These are phyloP conservation scores for Nannoperca australis DNA, from an alignment of 2,797 vertebrate genomes.

Conservation along the genomic window DNA sequence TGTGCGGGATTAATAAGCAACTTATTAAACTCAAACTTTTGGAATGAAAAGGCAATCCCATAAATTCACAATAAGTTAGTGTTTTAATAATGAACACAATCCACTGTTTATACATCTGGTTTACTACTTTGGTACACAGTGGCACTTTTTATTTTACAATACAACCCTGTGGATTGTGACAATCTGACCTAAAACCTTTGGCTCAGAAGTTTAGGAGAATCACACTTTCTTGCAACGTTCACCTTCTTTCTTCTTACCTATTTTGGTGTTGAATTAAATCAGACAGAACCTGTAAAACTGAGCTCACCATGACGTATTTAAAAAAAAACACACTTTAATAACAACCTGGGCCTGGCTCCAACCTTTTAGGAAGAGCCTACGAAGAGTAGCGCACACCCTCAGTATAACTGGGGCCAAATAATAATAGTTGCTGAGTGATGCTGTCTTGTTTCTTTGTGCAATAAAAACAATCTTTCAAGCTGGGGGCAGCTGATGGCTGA, in stretches of 20 bases:
- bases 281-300: slow-evolving; percentile 62
- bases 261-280: slow-evolving; percentile 55
- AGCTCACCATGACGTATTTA: slow-evolving; percentile 57
- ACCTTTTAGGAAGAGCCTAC: slow-evolving; percentile 49
- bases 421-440: slow-evolving; percentile 80
- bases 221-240: slow-evolving; percentile 13
- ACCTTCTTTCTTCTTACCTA: slow-evolving; percentile 21
- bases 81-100: slow-evolving; percentile 23
- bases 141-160: slow-evolving; percentile 27
- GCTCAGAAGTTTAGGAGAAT: slow-evolving; percentile 11
- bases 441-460: slow-evolving; percentile 68
- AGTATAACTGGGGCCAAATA: slow-evolving; percentile 62
- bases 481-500: slow-evolving; percentile 53
- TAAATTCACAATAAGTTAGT: slow-evolving; percentile 22
- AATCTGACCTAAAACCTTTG: slow-evolving; percentile 14
- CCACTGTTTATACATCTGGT: slow-evolving; percentile 20
- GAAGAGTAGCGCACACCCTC: slow-evolving; percentile 44
- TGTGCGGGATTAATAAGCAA: slow-evolving; percentile 13
- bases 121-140: slow-evolving; percentile 11
- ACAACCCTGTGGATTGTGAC: slow-evolving; percentile 14
- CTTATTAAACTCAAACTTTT: slow-evolving; percentile 6
- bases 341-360: slow-evolving; percentile 58
- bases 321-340: slow-evolving; percentile 63
- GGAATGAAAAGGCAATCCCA: slow-evolving; percentile 9
- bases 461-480: slow-evolving; percentile 61